These are phyloP conservation scores for Temnothorax rugatulus DNA, from an alignment of 2,888 invertebrate genomes.

Conservation along the genomic window DNA sequence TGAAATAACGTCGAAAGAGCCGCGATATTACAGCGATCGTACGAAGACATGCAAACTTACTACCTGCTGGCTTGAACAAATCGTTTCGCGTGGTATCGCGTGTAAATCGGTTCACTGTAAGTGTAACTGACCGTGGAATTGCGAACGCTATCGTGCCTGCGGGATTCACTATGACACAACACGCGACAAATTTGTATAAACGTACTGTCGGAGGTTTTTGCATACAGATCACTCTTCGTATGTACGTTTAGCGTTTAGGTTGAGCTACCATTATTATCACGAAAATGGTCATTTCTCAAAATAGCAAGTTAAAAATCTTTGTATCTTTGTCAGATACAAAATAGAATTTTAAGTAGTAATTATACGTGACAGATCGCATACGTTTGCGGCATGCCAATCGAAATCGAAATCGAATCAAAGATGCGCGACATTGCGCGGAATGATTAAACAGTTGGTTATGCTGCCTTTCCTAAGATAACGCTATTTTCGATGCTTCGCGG, in stretches of 20 bases:
- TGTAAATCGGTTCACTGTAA: conserved; percentile 39
- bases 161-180: conserved; percentile 49
- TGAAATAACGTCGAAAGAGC: conserved; percentile 38
- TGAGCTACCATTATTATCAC: neutral
- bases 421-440: conserved; percentile 10
- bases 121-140: conserved; percentile 37
- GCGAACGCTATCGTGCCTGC: conserved; percentile 49
- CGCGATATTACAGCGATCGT: conserved; percentile 1
- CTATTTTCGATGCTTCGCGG: conserved; percentile 46
- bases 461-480: conserved; percentile 36
- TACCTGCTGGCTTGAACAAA: conserved; percentile 18
- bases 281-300: neutral
- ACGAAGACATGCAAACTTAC: conserved; percentile 27
- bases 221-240: neutral
- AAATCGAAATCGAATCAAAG: conserved; percentile 3
- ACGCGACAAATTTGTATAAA: conserved; percentile 58
- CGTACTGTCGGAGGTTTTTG: conserved; percentile 21
- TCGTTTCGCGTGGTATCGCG: conserved; percentile 43
- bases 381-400: neutral
- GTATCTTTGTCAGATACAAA: neutral
- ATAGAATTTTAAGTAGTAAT: neutral
- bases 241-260: neutral
- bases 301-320: neutral
- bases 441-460: conserved; percentile 12
- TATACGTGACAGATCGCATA: neutral